Evolutionary conservation across 2,888 invertebrate species (phyloP).

Genomic region (Phyto melanocephala): DNA sequence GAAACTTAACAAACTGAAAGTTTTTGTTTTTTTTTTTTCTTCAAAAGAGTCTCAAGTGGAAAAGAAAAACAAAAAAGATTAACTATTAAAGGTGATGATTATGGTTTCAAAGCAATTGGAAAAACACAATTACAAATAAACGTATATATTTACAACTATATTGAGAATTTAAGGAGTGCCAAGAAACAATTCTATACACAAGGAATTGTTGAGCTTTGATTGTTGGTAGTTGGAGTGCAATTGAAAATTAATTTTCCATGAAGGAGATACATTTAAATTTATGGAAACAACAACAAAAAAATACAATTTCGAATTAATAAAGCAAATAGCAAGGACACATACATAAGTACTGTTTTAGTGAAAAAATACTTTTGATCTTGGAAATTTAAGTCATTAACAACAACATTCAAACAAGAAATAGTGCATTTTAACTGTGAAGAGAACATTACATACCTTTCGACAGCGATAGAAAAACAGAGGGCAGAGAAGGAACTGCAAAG

Average conservation of each 20-base stretch:
- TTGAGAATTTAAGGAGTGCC: neutral
- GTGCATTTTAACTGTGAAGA: constrained; percentile 15
- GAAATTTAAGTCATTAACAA: neutral
- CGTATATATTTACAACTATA: too few relatives aligned
- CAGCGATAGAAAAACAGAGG: neutral
- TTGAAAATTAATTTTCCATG: neutral
- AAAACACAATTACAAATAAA: too few relatives aligned
- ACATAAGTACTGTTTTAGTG: neutral
- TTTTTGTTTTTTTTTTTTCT: neutral
- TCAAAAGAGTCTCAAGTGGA: neutral
- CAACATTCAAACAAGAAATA: constrained; percentile 3
- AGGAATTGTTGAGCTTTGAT: neutral
- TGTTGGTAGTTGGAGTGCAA: neutral
- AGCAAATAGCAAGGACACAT: neutral
- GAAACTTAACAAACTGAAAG: neutral
- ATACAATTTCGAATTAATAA: neutral
- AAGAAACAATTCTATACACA: neutral
- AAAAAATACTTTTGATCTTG: neutral
- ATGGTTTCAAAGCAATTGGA: neutral
- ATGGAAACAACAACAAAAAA: neutral
- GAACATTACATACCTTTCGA: constrained; percentile 36
- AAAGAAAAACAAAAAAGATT: neutral
- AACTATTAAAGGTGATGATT: neutral
- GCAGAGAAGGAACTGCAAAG: neutral
- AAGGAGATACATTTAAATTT: neutral